Conservation (phyloP, 2,797 vertebrate genomes). For the Chelon labrosus region DNA sequence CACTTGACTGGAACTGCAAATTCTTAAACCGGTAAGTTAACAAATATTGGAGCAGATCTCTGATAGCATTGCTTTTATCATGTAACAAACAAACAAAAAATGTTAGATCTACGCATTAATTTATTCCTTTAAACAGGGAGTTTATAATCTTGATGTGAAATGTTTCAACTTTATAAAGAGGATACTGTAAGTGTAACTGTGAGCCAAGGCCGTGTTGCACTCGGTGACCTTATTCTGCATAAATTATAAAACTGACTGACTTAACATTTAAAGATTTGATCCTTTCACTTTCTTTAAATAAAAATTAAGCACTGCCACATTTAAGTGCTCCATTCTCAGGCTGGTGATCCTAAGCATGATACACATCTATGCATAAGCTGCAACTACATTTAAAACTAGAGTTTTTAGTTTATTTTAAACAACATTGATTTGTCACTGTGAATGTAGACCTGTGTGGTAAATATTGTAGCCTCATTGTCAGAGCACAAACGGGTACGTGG, state of each 20-base stretch:
- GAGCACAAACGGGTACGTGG: background rate
- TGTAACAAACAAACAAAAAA: background rate
- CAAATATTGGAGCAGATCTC: background rate
- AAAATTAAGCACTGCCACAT: background rate
- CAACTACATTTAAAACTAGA: background rate
- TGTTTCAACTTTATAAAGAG: background rate
- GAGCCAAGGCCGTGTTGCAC: background rate
- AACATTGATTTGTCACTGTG: background rate
- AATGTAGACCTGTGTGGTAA: background rate
- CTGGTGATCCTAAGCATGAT: background rate
- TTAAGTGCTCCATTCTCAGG: background rate
- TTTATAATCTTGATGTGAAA: background rate
- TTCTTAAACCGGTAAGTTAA: conserved; percentile 37
- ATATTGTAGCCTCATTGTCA: background rate
- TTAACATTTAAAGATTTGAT: background rate
- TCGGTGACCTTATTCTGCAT: background rate
- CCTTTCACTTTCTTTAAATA: background rate
- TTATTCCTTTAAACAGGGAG: background rate
- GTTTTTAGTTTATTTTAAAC: background rate
- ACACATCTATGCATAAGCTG: background rate
- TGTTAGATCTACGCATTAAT: background rate
- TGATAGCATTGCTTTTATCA: background rate
- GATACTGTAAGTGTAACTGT: background rate
- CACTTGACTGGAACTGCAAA: conserved; percentile 47
- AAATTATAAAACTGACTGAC: background rate